Evolutionary conservation across 2,113 vertebrate genomes (phyloP), one percentile per base, ranked within the genome.

Genomic region (Pterocles gutturalis): DNA sequence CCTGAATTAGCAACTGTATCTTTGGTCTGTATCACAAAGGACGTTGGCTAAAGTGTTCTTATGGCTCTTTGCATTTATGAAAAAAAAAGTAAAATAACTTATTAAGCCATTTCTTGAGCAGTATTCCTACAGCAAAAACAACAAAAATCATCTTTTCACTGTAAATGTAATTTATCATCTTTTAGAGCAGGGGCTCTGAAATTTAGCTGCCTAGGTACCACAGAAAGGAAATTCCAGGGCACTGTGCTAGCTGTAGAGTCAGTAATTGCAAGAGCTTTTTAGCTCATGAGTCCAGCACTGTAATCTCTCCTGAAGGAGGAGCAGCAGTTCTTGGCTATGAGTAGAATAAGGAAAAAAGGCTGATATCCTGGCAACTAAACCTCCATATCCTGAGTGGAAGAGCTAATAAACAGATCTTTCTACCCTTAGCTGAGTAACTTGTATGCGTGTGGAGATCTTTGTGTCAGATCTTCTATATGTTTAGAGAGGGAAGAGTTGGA

Each of bases 31-130:
- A 8, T 29, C 61, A 8, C n/a, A 69, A 80, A 85, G 3, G 4
- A 33, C 17, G 10, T 49, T 14, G n/a, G 17, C 72, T 18, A 28
- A 71, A 73, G 36, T 5, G 3, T 25, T 78, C 33, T 36, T 58
- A 11, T 1, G 3, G 21, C 7, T 46, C n/a, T 73, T 48, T 0
- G 0, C 12, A 24, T 43, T 69, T 61, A 69, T 49, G 16, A 8
- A 70, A 36, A 53, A 18, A 9, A 43, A 8, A 3, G 17, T 48
- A 41, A 34, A 16, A 7, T 5, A 55, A 7, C 3, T n/a, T 54
- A 26, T 18, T 38, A 57, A 80, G 33, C 10, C 7, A 70, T n/a
- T 88, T 82, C 13, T 64, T 83, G 43, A 72, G 15, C 22, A 73
- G 7, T n/a, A 29, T 45, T 72, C 5, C 22, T 48, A 26, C 10